Evolutionary conservation across 2,113 vertebrate genomes (phyloP).

Genomic region (Alectura lathami): DNA sequence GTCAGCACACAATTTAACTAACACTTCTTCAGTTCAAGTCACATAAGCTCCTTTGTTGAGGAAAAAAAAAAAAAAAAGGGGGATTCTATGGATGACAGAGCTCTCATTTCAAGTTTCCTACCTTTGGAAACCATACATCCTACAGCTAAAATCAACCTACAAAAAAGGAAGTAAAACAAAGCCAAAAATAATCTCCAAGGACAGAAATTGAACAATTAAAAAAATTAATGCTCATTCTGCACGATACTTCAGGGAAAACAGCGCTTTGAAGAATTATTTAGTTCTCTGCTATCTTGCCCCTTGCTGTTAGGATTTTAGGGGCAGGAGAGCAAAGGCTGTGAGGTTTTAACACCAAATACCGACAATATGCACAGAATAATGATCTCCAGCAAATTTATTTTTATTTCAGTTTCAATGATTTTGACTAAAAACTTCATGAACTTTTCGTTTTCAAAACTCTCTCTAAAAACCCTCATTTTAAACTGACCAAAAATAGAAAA

Average conservation of each 20-base stretch:
- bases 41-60: background rate
- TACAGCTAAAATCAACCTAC: background rate
- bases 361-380: background rate
- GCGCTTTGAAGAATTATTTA: background rate
- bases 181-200: background rate
- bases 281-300: background rate
- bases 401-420: background rate
- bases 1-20: background rate
- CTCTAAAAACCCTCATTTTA: background rate
- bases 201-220: background rate
- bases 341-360: background rate
- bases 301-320: background rate
- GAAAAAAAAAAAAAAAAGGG: background rate
- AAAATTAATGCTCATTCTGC: background rate
- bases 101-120: background rate
- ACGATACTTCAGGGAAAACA: background rate
- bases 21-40: background rate
- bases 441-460: background rate
- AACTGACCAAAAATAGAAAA: background rate
- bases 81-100: background rate
- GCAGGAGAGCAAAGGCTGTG: background rate
- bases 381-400: background rate
- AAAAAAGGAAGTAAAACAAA: background rate
- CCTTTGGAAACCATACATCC: background rate
- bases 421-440: background rate